Evolutionary conservation across 1,140 invertebrate genomes (phyloP).

Genomic region (Philotrypesis tridentata): DNA sequence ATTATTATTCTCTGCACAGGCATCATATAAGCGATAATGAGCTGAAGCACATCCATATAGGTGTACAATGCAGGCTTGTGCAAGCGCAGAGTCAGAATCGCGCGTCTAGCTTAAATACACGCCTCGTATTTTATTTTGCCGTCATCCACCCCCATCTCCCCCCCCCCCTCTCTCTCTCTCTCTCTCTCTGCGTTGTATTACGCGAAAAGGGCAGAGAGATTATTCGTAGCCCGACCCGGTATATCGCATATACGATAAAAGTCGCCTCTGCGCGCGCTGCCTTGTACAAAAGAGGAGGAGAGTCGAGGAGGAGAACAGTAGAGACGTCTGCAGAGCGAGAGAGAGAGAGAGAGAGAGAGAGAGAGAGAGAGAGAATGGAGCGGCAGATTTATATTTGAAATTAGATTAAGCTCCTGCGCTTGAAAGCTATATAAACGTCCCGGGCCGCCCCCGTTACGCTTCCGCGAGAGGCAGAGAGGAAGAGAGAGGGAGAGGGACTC

Average conservation of each 20-base stretch:
- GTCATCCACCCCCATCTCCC: no score
- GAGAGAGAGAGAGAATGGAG: slow-evolving; percentile 52
- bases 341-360: slow-evolving; percentile 50
- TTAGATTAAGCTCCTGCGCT: slow-evolving; percentile 74
- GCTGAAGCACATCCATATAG: no score
- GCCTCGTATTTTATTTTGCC: no score
- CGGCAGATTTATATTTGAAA: slow-evolving; percentile 74
- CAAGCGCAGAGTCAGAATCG: no score
- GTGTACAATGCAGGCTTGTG: no score
- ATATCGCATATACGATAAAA: slow-evolving; percentile 60
- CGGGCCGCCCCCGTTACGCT: slow-evolving; percentile 59
- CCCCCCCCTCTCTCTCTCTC: neutral
- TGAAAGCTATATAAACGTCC: slow-evolving; percentile 74
- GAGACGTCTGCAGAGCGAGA: slow-evolving; percentile 3
- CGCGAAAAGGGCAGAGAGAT: slow-evolving; percentile 62
- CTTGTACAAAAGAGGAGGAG: slow-evolving; percentile 51
- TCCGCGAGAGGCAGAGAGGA: slow-evolving; percentile 32
- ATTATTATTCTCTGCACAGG: slow-evolving; percentile 5
- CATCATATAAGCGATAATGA: slow-evolving; percentile 4
- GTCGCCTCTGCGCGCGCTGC: slow-evolving; percentile 53
- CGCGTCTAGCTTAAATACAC: no score
- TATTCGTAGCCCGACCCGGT: slow-evolving; percentile 62
- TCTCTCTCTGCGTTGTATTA: slow-evolving; percentile 50
- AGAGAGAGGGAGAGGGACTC: slow-evolving; percentile 62
- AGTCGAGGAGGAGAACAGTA: slow-evolving; percentile 27